phyloP scores from a whole-genome alignment of 1,140 invertebrate species.

The Ips nitidus region DNA sequence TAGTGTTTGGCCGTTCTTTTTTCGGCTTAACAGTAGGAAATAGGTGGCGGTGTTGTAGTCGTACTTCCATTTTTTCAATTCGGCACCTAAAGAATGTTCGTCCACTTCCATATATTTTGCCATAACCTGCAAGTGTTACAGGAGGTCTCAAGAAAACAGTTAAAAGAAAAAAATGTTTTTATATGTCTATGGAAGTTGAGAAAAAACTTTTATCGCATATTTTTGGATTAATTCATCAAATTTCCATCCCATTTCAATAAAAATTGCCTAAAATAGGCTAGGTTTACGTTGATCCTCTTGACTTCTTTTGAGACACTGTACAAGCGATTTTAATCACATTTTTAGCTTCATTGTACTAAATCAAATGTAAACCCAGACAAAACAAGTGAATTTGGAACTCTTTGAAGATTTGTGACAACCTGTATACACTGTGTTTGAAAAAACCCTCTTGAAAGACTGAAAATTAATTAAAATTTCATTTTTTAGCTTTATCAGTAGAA shows the following conservation, averaged over 20 bases:
- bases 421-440: too few species aligned
- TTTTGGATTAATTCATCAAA: neutral
- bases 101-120: conserved; percentile 56
- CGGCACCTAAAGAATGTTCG: conserved; percentile 54
- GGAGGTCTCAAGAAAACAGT: neutral
- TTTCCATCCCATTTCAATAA: neutral
- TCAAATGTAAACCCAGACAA: too few species aligned
- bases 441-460: too few species aligned
- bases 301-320: too few species aligned
- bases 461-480: too few species aligned
- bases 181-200: neutral
- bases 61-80: conserved; percentile 61
- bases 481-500: too few species aligned
- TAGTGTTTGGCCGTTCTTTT: conserved; percentile 60
- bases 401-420: too few species aligned
- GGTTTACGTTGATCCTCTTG: neutral
- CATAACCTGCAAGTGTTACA: conserved; percentile 56
- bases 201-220: neutral
- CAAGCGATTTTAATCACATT: too few species aligned
- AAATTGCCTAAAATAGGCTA: neutral
- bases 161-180: neutral
- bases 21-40: conserved; percentile 68
- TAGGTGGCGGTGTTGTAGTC: conserved; percentile 82
- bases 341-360: too few species aligned
- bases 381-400: too few species aligned